These are phyloP conservation scores for Amyelois transitella DNA, from an alignment of 1,140 invertebrate genomes.

Conservation along the genomic window DNA sequence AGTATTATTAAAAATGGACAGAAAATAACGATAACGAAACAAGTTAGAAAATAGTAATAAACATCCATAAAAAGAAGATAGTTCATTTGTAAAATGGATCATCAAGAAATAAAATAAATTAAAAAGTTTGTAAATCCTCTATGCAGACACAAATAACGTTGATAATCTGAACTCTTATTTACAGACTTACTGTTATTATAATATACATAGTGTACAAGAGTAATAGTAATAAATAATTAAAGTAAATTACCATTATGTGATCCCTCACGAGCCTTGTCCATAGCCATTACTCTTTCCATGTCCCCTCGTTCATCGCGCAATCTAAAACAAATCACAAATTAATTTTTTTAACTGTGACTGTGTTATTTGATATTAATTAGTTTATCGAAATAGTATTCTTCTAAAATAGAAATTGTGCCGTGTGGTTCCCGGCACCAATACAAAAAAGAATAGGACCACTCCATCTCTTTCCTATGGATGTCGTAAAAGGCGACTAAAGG, in stretches of 20 bases:
- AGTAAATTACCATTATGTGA: constrained; percentile 85
- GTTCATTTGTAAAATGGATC: background rate
- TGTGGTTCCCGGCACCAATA: no score
- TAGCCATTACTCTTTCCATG: constrained; percentile 82
- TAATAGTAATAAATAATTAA: background rate
- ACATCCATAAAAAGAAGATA: background rate
- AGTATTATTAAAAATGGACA: background rate
- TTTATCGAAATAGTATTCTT: no score
- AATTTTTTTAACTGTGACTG: no score
- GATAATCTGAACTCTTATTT: background rate
- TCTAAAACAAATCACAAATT: constrained; percentile 78
- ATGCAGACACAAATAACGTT: background rate
- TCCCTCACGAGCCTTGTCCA: constrained; percentile 89
- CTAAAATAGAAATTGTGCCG: no score
- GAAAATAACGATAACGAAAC: no score
- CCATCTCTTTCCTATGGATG: no score
- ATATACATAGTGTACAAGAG: constrained; percentile 1
- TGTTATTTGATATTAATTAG: no score
- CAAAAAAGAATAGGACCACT: no score
- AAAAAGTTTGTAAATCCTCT: background rate
- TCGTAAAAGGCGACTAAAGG: no score
- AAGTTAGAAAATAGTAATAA: no score
- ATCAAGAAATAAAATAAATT: background rate
- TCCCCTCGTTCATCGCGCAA: constrained; percentile 89
- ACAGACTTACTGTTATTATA: background rate